Evolutionary conservation across 92 coral and sea anemone species (phyloP).

Genomic region (Phenganax marumi): DNA sequence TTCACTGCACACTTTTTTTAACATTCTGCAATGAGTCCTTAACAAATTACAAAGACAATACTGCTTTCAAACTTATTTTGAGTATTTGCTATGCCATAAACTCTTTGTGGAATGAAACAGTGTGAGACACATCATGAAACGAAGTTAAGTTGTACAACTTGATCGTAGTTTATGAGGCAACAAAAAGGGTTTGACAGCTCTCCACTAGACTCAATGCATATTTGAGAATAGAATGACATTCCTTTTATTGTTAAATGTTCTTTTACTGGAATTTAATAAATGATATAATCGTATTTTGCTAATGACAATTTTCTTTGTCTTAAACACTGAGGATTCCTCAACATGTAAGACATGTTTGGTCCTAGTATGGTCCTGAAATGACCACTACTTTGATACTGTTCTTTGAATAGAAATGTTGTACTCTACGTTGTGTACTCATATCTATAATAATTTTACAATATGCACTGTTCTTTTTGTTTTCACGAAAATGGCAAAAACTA

Average conservation of each 20-base stretch:
- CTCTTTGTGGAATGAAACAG: not conserved
- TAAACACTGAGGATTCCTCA: not conserved
- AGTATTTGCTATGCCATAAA: not conserved
- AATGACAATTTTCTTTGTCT: not conserved
- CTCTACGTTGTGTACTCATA: too few species aligned
- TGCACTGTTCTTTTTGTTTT: too few species aligned
- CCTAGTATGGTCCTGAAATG: not conserved
- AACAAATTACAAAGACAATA: not conserved
- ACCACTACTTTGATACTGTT: not conserved
- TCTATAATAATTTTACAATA: too few species aligned
- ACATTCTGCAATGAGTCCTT: not conserved
- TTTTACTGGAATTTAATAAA: not conserved
- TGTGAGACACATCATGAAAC: not conserved
- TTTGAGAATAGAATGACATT: not conserved
- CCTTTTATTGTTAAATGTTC: not conserved
- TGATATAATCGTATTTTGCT: not conserved
- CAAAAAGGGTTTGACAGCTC: slow-evolving; percentile 20
- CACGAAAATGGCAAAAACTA: too few species aligned
- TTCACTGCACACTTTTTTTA: slow-evolving; percentile 34
- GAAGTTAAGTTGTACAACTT: not conserved
- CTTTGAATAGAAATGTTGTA: not conserved
- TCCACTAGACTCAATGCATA: not conserved
- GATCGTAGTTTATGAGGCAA: not conserved
- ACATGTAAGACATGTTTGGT: not conserved
- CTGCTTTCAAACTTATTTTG: not conserved